Conservation (phyloP, 2,888 invertebrate species). For the Hydrotaea cyrtoneurina region DNA sequence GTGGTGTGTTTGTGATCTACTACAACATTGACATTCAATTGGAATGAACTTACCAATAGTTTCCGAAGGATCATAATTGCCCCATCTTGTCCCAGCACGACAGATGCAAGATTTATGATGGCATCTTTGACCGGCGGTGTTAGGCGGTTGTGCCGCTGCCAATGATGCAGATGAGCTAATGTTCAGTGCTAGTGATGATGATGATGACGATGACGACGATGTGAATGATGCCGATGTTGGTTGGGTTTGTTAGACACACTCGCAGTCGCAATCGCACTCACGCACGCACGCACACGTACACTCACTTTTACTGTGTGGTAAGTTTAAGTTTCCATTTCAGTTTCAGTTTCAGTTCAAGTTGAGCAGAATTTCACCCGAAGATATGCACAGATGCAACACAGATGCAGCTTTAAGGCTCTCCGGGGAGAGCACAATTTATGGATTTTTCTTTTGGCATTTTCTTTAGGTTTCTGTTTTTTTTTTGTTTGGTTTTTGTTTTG, state of each 20-base stretch:
- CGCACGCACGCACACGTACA: conserved; percentile 24
- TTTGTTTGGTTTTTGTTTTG: neutral
- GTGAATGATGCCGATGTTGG: too few relatives aligned
- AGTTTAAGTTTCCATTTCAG: conserved; percentile 50
- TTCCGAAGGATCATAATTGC: conserved; percentile 66
- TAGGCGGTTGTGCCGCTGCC: neutral
- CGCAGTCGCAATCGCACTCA: neutral
- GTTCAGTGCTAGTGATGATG: neutral
- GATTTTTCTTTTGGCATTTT: neutral
- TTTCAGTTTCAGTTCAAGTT: conserved; percentile 49
- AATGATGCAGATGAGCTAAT: too few relatives aligned
- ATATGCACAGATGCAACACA: neutral
- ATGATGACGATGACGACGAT: neutral
- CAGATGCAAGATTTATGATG: conserved; percentile 17
- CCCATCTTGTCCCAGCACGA: conserved; percentile 55
- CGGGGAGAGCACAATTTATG: conserved; percentile 16
- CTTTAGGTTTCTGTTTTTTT: neutral
- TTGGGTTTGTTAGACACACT: too few relatives aligned
- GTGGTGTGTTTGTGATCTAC: too few relatives aligned
- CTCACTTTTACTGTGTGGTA: conserved; percentile 21
- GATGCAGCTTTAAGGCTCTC: conserved; percentile 9
- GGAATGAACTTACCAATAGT: conserved; percentile 58
- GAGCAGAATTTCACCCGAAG: neutral
- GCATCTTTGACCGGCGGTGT: conserved; percentile 26
- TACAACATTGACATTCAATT: neutral